A percentile compares a stretch with the other conserved stretches of the same genome.
These are phyloP conservation scores for Whitmania pigra DNA, from an alignment of 1,140 invertebrate species.

Conservation along the genomic window DNA sequence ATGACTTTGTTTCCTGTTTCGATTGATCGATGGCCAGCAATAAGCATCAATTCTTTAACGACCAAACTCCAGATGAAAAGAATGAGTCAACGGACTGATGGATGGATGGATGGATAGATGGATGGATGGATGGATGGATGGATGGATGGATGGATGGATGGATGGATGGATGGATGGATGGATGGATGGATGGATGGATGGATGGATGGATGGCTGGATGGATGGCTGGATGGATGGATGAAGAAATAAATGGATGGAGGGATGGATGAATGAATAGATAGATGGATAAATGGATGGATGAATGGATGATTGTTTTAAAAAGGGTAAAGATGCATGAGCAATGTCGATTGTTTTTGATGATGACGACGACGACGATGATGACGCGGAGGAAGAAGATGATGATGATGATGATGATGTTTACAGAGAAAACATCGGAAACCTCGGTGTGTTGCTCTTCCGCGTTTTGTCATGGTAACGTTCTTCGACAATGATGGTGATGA, in stretches of 20 bases:
- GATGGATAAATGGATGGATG: too few relatives aligned
- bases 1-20: too few relatives aligned
- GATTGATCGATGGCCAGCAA: background rate
- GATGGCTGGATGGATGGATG: background rate
- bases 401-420: conserved; percentile 5
- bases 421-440: background rate
- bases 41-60: background rate
- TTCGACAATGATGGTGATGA: too few relatives aligned
- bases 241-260: background rate
- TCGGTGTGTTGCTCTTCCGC: background rate
- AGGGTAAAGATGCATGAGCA: too few relatives aligned
- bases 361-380: conserved; percentile 11
- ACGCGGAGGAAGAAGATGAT: background rate
- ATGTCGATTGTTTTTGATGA: background rate
- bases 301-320: too few relatives aligned
- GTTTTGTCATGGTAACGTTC: background rate
- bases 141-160: background rate
- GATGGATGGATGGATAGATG: background rate
- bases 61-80: background rate
- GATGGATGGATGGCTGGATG: background rate
- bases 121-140: background rate
- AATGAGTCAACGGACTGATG: background rate
- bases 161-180: background rate
- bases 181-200: background rate
- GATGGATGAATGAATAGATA: background rate